A percentile compares a stretch with the other conserved stretches of the same genome.
Evolutionary conservation across 2,113 vertebrate species (phyloP).

Genomic region (Emydura subglobosa): DNA sequence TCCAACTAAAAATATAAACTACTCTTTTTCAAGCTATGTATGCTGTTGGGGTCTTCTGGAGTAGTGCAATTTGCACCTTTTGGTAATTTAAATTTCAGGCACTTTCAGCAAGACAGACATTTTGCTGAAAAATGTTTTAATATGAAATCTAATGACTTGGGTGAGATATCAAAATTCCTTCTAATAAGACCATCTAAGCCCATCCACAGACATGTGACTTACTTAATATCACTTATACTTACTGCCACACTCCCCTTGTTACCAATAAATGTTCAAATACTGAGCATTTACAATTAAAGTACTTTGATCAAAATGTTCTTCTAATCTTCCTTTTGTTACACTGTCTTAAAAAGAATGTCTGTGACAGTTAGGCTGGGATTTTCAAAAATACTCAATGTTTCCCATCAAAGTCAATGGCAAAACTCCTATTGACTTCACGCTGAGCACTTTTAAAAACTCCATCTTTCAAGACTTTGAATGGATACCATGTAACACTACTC

Average conservation of each 20-base stretch:
- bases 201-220: not conserved
- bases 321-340: not conserved
- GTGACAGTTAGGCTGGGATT: not conserved
- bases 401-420: not conserved
- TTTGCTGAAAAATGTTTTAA: conserved; percentile 1
- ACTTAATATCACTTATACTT: not conserved
- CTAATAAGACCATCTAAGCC: conserved; percentile 17
- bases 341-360: not conserved
- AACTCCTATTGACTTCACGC: not conserved
- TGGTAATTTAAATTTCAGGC: conserved; percentile 12
- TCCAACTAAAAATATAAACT: not conserved
- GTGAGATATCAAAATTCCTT: conserved; percentile 7
- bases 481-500: not conserved
- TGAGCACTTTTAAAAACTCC: not conserved
- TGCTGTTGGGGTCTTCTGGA: not conserved
- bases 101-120: not conserved
- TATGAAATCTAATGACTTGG: conserved; percentile 13
- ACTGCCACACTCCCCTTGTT: not conserved
- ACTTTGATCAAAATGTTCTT: not conserved
- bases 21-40: not conserved
- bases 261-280: not conserved
- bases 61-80: conserved; percentile 16
- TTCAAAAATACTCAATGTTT: not conserved
- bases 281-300: not conserved
- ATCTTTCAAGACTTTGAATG: not conserved